Evolutionary conservation across 2,797 vertebrate species (phyloP).

Genomic region (Crenichthys baileyi): DNA sequence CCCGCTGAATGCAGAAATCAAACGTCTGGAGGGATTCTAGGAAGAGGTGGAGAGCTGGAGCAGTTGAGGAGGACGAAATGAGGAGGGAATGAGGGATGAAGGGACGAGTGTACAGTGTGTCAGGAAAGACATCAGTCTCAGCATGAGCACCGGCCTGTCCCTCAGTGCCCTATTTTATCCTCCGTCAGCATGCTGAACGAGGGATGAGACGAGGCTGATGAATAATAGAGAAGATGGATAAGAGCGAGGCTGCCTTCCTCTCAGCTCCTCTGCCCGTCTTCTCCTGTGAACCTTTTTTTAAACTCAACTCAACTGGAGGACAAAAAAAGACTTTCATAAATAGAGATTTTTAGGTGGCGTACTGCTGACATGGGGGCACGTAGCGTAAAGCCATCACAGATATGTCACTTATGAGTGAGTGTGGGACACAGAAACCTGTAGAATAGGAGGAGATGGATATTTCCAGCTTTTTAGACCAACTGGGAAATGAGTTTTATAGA

Average conservation of each 20-base stretch:
- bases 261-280: slow-evolving; percentile 17
- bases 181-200: slow-evolving; percentile 63
- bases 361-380: slow-evolving; percentile 45
- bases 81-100: slow-evolving; percentile 10
- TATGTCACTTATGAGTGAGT: slow-evolving; percentile 39
- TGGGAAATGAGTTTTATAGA: not conserved
- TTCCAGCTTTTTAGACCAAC: slow-evolving; percentile 4
- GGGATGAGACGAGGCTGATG: slow-evolving; percentile 65
- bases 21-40: slow-evolving; percentile 3
- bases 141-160: slow-evolving; percentile 53
- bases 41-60: not conserved
- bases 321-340: slow-evolving; percentile 72
- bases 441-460: not conserved
- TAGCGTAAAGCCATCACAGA: slow-evolving; percentile 47
- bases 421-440: slow-evolving; percentile 34
- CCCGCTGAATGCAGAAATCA: slow-evolving; percentile 1
- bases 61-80: slow-evolving; percentile 13
- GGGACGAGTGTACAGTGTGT: slow-evolving; percentile 46
- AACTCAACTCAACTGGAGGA: slow-evolving; percentile 46
- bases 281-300: slow-evolving; percentile 30
- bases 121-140: slow-evolving; percentile 63
- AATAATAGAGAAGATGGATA: slow-evolving; percentile 80
- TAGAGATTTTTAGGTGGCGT: slow-evolving; percentile 44
- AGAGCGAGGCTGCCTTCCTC: slow-evolving; percentile 61
- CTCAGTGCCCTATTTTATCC: slow-evolving; percentile 74